These are phyloP conservation scores for Drosophila bifasciata DNA, from an alignment of 1,140 invertebrate genomes.

Conservation along the genomic window DNA sequence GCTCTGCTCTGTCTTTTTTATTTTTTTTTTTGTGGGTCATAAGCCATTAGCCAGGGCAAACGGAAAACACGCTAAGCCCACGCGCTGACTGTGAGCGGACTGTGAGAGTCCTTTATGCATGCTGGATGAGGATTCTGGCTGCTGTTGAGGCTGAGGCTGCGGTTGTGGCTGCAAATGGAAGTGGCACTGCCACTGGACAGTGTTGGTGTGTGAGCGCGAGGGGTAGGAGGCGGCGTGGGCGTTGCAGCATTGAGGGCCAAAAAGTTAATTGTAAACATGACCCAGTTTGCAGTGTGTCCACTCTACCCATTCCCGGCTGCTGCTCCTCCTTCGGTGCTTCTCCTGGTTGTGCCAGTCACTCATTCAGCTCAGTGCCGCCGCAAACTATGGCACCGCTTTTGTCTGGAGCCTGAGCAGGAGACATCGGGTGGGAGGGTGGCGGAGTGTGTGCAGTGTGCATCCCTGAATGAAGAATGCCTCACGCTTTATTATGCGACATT, in stretches of 20 bases:
- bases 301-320: constrained; percentile 2
- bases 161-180: constrained; percentile 40
- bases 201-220: too few relatives aligned
- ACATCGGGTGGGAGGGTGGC: constrained; percentile 17
- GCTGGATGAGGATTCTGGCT: constrained; percentile 61
- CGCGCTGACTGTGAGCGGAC: constrained; percentile 31
- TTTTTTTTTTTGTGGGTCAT: constrained; percentile 36
- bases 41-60: constrained; percentile 60
- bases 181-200: background rate
- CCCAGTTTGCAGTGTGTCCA: constrained; percentile 52
- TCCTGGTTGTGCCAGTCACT: constrained; percentile 25
- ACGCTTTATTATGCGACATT: constrained; percentile 69
- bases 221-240: background rate
- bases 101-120: constrained; percentile 66
- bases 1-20: background rate
- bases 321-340: background rate
- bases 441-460: constrained; percentile 24
- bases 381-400: constrained; percentile 29
- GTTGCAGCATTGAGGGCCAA: constrained; percentile 38
- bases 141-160: constrained; percentile 26
- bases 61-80: constrained; percentile 45
- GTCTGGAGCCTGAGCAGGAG: constrained; percentile 38
- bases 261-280: constrained; percentile 82
- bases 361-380: constrained; percentile 21
- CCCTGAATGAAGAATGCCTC: constrained; percentile 60